These are phyloP conservation scores for Spilogale gracilis DNA, from an alignment of 2,113 vertebrate genomes.

Conservation along the genomic window DNA sequence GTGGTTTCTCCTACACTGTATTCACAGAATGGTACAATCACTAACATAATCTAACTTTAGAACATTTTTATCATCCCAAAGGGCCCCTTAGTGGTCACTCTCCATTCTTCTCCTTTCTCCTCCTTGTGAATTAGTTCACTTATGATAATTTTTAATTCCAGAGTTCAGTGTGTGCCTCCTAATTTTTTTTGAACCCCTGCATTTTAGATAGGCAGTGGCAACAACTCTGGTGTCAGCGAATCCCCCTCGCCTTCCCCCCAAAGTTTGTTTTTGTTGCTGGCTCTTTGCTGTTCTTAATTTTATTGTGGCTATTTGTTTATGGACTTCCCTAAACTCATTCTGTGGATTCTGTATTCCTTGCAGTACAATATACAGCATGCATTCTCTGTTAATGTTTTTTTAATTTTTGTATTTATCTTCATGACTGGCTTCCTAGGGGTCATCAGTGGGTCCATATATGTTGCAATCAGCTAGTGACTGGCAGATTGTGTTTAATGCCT, in stretches of 20 bases:
- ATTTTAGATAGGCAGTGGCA: background rate
- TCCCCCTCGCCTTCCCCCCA: fast-evolving
- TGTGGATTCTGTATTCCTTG: background rate
- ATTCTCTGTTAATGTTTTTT: background rate
- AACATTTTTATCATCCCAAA: background rate
- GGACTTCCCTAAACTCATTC: background rate
- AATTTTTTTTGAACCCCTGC: background rate
- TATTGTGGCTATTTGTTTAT: background rate
- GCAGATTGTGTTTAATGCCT: background rate
- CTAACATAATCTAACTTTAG: background rate
- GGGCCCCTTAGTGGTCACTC: too few species aligned
- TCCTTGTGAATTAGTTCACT: background rate
- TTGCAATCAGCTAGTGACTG: background rate
- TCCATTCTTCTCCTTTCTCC: background rate
- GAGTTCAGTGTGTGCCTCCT: background rate
- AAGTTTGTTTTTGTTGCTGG: background rate
- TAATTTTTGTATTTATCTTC: background rate
- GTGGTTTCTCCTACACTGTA: background rate
- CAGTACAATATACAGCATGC: background rate
- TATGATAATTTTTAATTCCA: background rate
- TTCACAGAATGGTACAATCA: background rate
- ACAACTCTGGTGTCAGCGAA: background rate
- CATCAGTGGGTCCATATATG: too few species aligned
- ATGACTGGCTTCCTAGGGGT: background rate
- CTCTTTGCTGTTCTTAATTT: background rate